phyloP scores from a whole-genome alignment of 2,888 invertebrate genomes.

The Gymnoscelis rufifasciata region DNA sequence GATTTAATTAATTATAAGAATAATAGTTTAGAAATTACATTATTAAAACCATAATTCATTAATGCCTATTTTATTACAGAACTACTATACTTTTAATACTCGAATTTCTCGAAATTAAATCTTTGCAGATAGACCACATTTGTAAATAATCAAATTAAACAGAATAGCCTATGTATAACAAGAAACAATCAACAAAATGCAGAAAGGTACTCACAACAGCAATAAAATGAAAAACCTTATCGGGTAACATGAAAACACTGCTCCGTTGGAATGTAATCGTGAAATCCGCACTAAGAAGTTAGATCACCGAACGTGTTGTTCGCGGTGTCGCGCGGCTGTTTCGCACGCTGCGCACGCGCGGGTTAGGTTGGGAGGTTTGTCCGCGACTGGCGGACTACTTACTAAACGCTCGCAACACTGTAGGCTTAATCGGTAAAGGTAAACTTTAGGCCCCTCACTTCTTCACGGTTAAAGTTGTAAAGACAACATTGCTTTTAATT shows the following conservation, averaged over 20 bases:
- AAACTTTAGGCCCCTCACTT: background rate
- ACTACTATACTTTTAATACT: no score
- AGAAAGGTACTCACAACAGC: conserved; percentile 44
- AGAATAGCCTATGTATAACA: no score
- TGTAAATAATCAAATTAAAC: no score
- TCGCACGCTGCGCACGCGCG: conserved; percentile 34
- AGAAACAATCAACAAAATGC: conserved; percentile 6
- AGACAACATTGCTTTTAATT: no score
- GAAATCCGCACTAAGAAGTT: conserved; percentile 27
- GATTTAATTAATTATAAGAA: no score
- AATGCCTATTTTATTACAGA: no score
- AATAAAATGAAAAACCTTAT: conserved; percentile 54
- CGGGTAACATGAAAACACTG: conserved; percentile 33
- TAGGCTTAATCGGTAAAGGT: background rate
- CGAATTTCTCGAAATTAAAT: no score
- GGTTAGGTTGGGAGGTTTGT: conserved; percentile 43
- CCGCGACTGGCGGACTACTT: conserved; percentile 33
- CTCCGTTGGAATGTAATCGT: conserved; percentile 27
- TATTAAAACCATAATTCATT: no score
- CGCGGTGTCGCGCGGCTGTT: conserved; percentile 26
- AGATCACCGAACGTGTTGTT: conserved; percentile 6
- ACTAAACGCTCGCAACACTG: conserved; percentile 1
- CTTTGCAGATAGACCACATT: no score
- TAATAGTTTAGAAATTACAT: no score
- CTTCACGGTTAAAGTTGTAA: background rate